Evolutionary conservation across 2,797 vertebrate genomes (phyloP).

Genomic region (Bufotes viridis): DNA sequence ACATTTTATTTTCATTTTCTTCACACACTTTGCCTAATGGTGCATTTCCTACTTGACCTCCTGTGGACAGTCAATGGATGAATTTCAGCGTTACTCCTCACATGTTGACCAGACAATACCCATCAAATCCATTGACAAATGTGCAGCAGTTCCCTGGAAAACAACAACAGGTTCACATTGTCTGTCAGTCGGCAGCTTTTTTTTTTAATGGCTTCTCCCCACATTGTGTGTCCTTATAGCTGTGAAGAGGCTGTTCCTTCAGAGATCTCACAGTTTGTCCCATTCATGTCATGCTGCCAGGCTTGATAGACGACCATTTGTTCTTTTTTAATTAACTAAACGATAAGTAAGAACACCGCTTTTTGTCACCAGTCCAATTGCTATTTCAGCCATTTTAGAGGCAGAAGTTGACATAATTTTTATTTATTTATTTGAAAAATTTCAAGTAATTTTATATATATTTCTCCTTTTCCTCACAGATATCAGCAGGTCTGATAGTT

Average conservation of each 20-base stretch:
- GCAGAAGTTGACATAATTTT: slow-evolving; percentile 52
- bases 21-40: slow-evolving; percentile 73
- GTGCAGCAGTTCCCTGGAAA: slow-evolving; percentile 67
- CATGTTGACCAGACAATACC: slow-evolving; percentile 66
- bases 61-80: slow-evolving; percentile 68
- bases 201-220: slow-evolving; percentile 70
- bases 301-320: slow-evolving; percentile 65
- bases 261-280: slow-evolving; percentile 60
- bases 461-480: neutral
- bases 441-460: slow-evolving; percentile 46
- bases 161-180: slow-evolving; percentile 67
- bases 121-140: slow-evolving; percentile 71
- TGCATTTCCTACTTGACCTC: slow-evolving; percentile 72
- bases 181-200: slow-evolving; percentile 70
- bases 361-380: slow-evolving; percentile 65
- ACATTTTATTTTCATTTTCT: slow-evolving; percentile 74
- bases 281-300: slow-evolving; percentile 60
- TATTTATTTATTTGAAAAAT: slow-evolving; percentile 54
- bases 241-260: slow-evolving; percentile 63
- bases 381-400: slow-evolving; percentile 62
- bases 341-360: slow-evolving; percentile 67
- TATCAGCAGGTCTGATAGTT: neutral
- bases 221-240: slow-evolving; percentile 69
- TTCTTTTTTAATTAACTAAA: slow-evolving; percentile 59
- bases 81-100: slow-evolving; percentile 72